These are phyloP conservation scores for Drosophila hamatofila DNA, from an alignment of 2,888 invertebrate species.

Conservation along the genomic window DNA sequence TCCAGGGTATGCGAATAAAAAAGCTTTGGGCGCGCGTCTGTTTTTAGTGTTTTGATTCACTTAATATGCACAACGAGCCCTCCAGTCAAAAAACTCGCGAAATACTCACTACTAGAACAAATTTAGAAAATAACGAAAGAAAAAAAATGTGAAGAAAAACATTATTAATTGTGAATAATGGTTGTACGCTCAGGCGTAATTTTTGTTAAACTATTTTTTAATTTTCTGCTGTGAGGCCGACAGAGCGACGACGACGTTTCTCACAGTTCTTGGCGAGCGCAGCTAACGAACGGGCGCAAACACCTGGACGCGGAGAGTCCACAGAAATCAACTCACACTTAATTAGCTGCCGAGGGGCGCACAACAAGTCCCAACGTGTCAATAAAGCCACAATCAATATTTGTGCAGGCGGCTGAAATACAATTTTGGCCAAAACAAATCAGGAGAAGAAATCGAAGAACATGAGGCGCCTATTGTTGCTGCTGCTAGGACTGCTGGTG, in stretches of 20 bases:
- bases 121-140: constrained; percentile 1
- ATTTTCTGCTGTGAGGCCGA: constrained; percentile 22
- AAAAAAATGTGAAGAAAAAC: constrained; percentile 16
- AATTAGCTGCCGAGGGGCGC: background rate
- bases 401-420: constrained; percentile 57
- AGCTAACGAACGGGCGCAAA: constrained; percentile 36
- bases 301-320: background rate
- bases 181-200: constrained; percentile 24
- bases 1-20: constrained; percentile 26
- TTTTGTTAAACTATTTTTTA: constrained; percentile 33
- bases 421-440: constrained; percentile 29
- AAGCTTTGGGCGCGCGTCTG: constrained; percentile 34
- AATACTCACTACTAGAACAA: constrained; percentile 40
- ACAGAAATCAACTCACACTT: background rate
- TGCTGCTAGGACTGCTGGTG: constrained; percentile 19
- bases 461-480: constrained; percentile 39
- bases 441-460: constrained; percentile 8
- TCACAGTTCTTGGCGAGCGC: constrained; percentile 57
- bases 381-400: constrained; percentile 56
- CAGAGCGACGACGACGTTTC: constrained; percentile 3
- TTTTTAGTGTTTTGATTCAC: constrained; percentile 35
- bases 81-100: constrained; percentile 33
- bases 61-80: constrained; percentile 51
- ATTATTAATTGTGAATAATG: constrained; percentile 41
- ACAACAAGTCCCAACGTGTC: constrained; percentile 30